These are phyloP conservation scores for Drosophila biarmipes DNA, from an alignment of 1,140 invertebrate species.

Conservation along the genomic window DNA sequence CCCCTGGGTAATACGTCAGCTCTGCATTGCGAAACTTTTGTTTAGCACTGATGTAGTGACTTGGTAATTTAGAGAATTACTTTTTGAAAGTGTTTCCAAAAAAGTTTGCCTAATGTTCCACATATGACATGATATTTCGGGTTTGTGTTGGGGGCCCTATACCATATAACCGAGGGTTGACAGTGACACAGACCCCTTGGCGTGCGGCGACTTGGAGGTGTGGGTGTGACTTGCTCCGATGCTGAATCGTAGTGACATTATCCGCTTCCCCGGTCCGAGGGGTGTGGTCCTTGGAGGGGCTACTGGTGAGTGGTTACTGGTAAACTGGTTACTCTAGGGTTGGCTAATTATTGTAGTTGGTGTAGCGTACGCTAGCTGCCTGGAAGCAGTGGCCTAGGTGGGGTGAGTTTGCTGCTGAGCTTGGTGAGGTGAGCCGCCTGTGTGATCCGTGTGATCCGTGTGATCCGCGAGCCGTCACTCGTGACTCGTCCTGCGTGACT, in stretches of 20 bases:
- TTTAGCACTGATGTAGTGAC: neutral
- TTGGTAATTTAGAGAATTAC: too few species aligned
- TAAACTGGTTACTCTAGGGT: constrained; percentile 42
- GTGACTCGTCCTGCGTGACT: constrained; percentile 8
- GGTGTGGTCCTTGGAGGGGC: constrained; percentile 12
- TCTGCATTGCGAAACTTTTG: neutral
- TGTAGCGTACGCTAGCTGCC: constrained; percentile 73
- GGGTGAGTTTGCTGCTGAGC: constrained; percentile 76
- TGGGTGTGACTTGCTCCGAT: constrained; percentile 2
- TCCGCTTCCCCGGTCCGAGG: neutral
- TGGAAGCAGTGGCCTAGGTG: constrained; percentile 79
- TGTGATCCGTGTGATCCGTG: constrained; percentile 10
- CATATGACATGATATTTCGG: neutral
- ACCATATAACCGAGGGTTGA: constrained; percentile 24
- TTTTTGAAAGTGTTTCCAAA: neutral
- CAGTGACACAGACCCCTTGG: constrained; percentile 15
- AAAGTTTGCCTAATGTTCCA: neutral
- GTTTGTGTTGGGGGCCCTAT: too few species aligned
- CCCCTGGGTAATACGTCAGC: constrained; percentile 6
- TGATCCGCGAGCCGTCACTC: constrained; percentile 7
- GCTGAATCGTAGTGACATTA: constrained; percentile 18
- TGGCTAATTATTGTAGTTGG: constrained; percentile 69
- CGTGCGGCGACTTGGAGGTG: constrained; percentile 7
- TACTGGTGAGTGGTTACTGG: constrained; percentile 20
- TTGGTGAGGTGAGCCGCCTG: constrained; percentile 53